phyloP scores from a whole-genome alignment of 2,113 vertebrate species.

The Stictonetta naevosa region DNA sequence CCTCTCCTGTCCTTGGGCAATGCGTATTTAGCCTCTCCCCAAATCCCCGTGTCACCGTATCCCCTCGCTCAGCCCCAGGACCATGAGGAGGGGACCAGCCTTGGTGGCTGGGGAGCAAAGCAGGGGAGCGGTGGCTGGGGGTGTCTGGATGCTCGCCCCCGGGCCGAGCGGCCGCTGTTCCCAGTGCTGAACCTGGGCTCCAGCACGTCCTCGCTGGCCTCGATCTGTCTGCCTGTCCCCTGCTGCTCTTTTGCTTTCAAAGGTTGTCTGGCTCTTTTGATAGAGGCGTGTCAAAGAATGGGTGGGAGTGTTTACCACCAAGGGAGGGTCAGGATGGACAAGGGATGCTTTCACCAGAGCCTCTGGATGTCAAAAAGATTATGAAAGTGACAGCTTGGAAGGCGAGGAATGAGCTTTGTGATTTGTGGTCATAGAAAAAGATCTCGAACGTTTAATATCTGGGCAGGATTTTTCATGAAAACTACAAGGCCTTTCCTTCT shows the following conservation, averaged over 20 bases:
- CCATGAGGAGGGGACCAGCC: background rate
- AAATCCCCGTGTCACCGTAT: background rate
- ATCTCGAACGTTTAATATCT: conserved; percentile 34
- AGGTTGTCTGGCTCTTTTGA: background rate
- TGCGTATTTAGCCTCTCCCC: too few relatives aligned
- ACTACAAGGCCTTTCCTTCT: background rate
- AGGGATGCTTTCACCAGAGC: conserved; percentile 19
- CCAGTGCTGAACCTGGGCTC: background rate
- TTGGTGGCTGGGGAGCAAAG: background rate
- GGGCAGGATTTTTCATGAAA: conserved; percentile 26
- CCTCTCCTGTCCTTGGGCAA: background rate
- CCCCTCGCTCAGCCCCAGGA: background rate
- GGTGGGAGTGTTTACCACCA: background rate
- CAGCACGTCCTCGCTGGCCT: background rate
- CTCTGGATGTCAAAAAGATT: conserved; percentile 32
- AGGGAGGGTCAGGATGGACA: background rate
- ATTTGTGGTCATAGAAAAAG: background rate
- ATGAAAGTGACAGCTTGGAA: background rate
- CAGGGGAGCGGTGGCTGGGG: background rate
- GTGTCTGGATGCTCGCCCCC: background rate
- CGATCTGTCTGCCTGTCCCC: accelerated
- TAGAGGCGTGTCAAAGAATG: background rate
- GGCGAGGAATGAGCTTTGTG: background rate
- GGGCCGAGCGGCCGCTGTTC: background rate
- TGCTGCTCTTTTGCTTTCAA: background rate